Conservation (phyloP, 64 coral and sea anemone genomes). For the Pachyseris speciosa region DNA sequence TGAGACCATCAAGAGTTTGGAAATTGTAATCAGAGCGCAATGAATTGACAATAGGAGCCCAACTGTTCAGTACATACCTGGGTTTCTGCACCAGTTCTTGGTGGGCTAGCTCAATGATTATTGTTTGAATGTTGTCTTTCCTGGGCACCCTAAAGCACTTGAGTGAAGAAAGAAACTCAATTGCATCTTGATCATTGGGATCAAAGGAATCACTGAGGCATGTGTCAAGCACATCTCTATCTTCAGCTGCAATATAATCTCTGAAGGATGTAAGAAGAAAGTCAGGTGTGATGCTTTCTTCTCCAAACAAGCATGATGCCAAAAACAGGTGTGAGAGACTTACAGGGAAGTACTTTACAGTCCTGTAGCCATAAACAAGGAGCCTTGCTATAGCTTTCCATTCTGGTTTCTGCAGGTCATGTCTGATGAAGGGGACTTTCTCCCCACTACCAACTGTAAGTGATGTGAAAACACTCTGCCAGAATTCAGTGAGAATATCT, state of each 20-base stretch:
- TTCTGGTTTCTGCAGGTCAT: conserved; percentile 43
- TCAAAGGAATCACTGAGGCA: conserved; percentile 34
- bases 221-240: conserved; percentile 11
- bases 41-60: conserved; percentile 37
- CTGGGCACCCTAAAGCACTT: conserved; percentile 50
- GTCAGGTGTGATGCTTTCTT: conserved; percentile 9
- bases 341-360: conserved; percentile 24
- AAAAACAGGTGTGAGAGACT: conserved; percentile 25
- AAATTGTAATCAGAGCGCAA: background rate
- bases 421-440: conserved; percentile 47
- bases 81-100: conserved; percentile 73
- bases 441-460: conserved; percentile 48
- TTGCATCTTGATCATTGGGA: conserved; percentile 20
- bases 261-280: conserved; percentile 17
- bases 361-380: conserved; percentile 37
- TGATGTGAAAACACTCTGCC: conserved; percentile 36
- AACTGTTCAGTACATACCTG: conserved; percentile 47
- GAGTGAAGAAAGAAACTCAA: conserved; percentile 48
- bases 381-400: conserved; percentile 49
- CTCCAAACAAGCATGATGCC: conserved; percentile 48
- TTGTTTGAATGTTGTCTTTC: conserved; percentile 46
- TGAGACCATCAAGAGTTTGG: conserved; percentile 7
- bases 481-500: conserved; percentile 30
- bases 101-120: conserved; percentile 63
- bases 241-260: conserved; percentile 31